Evolutionary conservation across 2,888 invertebrate species (phyloP), one percentile per base, ranked within the genome.

Genomic region (Drosophila falleni): DNA sequence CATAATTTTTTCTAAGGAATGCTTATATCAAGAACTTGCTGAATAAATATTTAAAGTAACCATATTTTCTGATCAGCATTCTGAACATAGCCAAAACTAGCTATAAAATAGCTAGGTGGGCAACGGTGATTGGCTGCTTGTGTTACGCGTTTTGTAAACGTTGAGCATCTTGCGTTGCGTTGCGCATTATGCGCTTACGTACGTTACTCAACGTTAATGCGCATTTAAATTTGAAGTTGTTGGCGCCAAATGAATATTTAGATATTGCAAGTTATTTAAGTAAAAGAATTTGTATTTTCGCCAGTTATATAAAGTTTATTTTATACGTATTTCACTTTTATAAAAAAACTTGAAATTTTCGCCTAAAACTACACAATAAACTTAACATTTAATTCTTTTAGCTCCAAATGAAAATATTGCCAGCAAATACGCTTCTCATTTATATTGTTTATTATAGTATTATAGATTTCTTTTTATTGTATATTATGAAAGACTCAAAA

Each of bases 401-500:
- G 64, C 64, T 74, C 31, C 35, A 62, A 58, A 60, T 42, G 42
- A 58, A 74, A 56, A 49, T 56, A 33, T 37, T 35, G 55, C 55
- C 53, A 69, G 60, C 50, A 54, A 68, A 76, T 37, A 66, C 67
- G 76, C 67, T 58, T 69, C 23, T 19, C 31, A 31, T 39, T 46
- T 23, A 8, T 37, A 9, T 31, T 55, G n/a, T 47, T 74, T 73
- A 75, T 80, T 66, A 65, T 65, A 26, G 5, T 37, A 41, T 56
- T 37, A 44, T 54, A 15, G 13, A 51, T 58, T 29, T 50, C 15
- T 44, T 37, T 23, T 53, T 59, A 5, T 71, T 19, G 19, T 33
- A n/a, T 77, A 77, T 80, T 77, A 68, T 75, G 74, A 90, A 90
- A 88, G 90, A 90, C 89, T 90, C 89, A 90, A 90, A 90, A 90